Base-by-base conservation (phyloP, 2,797 vertebrate genomes). In the Pseudochromis fuscus region DNA sequence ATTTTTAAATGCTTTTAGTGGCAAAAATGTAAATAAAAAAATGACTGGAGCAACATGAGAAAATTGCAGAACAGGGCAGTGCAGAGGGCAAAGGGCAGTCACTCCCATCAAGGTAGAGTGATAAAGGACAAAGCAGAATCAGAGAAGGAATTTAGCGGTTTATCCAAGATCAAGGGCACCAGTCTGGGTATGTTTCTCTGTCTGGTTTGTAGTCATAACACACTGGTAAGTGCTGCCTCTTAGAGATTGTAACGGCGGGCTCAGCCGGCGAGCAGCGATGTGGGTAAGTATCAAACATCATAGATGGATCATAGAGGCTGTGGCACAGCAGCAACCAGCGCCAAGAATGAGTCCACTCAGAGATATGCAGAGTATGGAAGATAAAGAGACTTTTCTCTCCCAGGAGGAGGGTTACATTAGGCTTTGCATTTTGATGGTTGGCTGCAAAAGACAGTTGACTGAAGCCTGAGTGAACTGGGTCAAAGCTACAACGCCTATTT, bases 91-190 rank as follows among this genome's bases (percentile, higher is more conserved):
- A 35, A 46, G 53, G 44, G 77, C 53, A 77, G 68, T 66, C 49
- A 44, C 71, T 62, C 11, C 1, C 56, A 67, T 60, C 52, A 24
- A 35, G 56, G 46, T 48, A 10, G 61, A 58, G 48, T n/a, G 82
- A 92, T 78, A 83, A 84, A 82, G 71, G 72, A 64, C 55, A 67
- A 83, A 71, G 67, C 37, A 55, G 40, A 79, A 83, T 68, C 67
- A 75, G 45, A 81, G 35, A 33, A 62, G 66, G 81, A 85, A 86
- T 81, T 81, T 24, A 18, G 30, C 65, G 60, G 75, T 85, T 87
- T 88, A 90, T 87, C 85, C 63, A 38, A 66, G 77, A 89, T 89
- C 83, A 79, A 78, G 72, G 82, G 50, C 81, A 79, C 23, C 57
- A 67, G 79, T 81, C 81, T 85, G 65, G 24, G 58, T 85, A 58